Conservation (phyloP, 2,113 vertebrate species). For the Greenwoodochromis staneri region DNA sequence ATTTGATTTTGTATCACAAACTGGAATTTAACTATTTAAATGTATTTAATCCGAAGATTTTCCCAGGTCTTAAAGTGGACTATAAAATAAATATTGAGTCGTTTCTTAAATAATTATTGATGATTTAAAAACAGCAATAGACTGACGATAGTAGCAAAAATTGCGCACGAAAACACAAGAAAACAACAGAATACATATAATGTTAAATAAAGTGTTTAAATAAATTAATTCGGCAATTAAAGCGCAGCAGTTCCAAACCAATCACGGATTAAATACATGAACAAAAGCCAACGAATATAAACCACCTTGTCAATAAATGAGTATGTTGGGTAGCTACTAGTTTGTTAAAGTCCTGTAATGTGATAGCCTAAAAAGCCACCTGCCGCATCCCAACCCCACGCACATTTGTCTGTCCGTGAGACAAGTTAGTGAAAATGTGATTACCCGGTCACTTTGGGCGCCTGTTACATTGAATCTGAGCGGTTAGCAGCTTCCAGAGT, state of each 20-base stretch:
- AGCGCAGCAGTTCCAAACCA: neutral
- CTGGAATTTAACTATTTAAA: neutral
- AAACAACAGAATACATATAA: neutral
- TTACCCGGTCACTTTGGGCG: constrained; percentile 68
- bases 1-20: neutral
- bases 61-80: neutral
- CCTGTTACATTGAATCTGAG: constrained; percentile 64
- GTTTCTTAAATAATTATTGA: neutral
- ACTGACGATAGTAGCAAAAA: neutral
- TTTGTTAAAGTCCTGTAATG: constrained; percentile 55
- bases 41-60: neutral
- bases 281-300: neutral
- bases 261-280: neutral
- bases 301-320: constrained; percentile 17
- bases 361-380: constrained; percentile 62
- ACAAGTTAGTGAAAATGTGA: constrained; percentile 67
- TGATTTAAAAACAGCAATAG: neutral
- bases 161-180: neutral
- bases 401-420: constrained; percentile 61
- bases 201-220: neutral
- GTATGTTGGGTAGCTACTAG: neutral
- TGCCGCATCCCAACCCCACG: constrained; percentile 47
- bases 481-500: constrained; percentile 56
- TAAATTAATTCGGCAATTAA: neutral
- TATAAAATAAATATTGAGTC: neutral